A percentile compares a stretch with the other conserved stretches of the same genome.
Conservation (phyloP, 1,140 invertebrate species). For the Riptortus pedestris region DNA sequence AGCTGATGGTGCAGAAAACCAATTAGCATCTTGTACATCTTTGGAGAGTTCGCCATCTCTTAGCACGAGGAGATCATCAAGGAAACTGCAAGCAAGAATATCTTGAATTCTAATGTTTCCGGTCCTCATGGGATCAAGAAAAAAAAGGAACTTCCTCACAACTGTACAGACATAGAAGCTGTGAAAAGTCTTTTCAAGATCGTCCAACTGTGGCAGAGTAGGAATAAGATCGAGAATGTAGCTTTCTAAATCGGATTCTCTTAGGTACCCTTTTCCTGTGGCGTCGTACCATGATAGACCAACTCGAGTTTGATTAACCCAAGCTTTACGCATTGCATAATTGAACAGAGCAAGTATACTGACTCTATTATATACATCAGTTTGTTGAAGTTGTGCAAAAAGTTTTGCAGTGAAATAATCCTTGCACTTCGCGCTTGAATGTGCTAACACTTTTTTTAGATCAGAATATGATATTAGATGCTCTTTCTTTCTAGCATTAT, state of each 20-base stretch:
- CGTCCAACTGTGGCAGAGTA: slow-evolving; percentile 75
- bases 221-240: slow-evolving; percentile 90
- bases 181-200: slow-evolving; percentile 83
- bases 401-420: slow-evolving; percentile 74
- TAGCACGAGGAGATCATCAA: slow-evolving; percentile 83
- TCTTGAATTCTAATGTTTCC: slow-evolving; percentile 83
- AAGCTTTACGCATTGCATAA: slow-evolving; percentile 89
- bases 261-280: slow-evolving; percentile 83
- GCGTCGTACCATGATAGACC: slow-evolving; percentile 87
- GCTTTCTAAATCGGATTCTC: slow-evolving; percentile 87
- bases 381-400: slow-evolving; percentile 75
- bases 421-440: slow-evolving; percentile 31
- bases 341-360: slow-evolving; percentile 80
- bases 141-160: slow-evolving; percentile 93
- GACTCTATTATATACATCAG: slow-evolving; percentile 63
- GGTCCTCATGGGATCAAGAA: slow-evolving; percentile 77
- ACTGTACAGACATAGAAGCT: slow-evolving; percentile 94
- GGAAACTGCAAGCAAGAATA: slow-evolving; percentile 79
- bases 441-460: not conserved
- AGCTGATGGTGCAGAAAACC: slow-evolving; percentile 87
- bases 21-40: slow-evolving; percentile 78
- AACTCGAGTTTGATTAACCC: slow-evolving; percentile 85
- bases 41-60: slow-evolving; percentile 73
- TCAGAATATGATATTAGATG: not conserved
- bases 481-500: not conserved